Conservation (phyloP, 2,888 invertebrate species). For the Cecidostiba fungosa region DNA sequence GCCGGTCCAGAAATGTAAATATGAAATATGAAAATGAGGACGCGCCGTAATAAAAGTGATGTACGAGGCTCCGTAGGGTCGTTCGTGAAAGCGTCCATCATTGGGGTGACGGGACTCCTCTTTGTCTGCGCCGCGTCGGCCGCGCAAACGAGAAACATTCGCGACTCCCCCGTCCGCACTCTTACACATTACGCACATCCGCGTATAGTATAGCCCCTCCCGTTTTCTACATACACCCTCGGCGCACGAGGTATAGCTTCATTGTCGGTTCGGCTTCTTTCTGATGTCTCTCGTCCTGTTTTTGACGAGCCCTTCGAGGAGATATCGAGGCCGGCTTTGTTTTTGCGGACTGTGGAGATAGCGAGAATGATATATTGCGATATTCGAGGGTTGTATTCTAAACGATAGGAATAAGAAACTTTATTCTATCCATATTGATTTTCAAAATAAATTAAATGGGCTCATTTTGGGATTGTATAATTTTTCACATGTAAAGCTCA, state of each 20-base stretch:
- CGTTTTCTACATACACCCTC: not conserved
- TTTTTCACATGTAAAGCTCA: too few relatives aligned
- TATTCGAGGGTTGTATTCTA: not conserved
- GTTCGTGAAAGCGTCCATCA: slow-evolving; percentile 82
- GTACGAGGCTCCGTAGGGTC: slow-evolving; percentile 81
- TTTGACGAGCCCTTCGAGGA: slow-evolving; percentile 33
- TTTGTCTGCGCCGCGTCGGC: slow-evolving; percentile 38
- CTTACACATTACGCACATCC: slow-evolving; percentile 55
- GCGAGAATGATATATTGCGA: too few relatives aligned
- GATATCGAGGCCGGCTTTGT: too few relatives aligned
- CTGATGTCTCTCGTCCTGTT: slow-evolving; percentile 9
- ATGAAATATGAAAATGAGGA: slow-evolving; percentile 81
- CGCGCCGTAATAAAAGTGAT: slow-evolving; percentile 81
- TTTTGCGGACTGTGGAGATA: too few relatives aligned
- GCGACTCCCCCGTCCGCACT: slow-evolving; percentile 26
- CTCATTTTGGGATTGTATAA: too few relatives aligned
- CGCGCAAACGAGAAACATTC: slow-evolving; percentile 46
- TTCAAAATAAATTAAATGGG: too few relatives aligned
- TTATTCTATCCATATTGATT: too few relatives aligned
- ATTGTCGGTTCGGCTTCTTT: slow-evolving; percentile 41
- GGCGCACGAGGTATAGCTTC: not conserved
- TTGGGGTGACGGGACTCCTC: slow-evolving; percentile 77
- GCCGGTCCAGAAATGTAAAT: slow-evolving; percentile 79
- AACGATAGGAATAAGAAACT: too few relatives aligned
- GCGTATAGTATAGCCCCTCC: not conserved